Base-by-base conservation (phyloP, 2,888 invertebrate genomes). In the Portevinia maculata region DNA sequence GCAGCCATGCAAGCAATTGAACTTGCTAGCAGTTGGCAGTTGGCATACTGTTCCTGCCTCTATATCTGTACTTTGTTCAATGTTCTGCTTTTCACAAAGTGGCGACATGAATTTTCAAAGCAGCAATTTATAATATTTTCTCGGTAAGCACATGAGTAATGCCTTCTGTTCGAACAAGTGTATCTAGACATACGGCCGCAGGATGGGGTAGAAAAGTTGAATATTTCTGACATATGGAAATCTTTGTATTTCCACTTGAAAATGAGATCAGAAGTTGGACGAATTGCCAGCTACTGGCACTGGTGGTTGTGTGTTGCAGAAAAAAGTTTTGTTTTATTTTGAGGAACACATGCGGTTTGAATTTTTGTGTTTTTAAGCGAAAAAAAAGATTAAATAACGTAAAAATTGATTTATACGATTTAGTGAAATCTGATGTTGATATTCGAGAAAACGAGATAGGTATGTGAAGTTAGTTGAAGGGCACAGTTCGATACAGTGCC, bases 131-230 rank as follows among this genome's bases (percentile, higher is more conserved):
- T 67, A 78, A 83, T 83, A 83, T 83, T 83, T 71, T 78, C 48
- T 65, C 71, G 62, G 50, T 69, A 78, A 71, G 71, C 73, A 83
- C 55, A 78, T 83, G 83, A 83, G 78, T 78, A 78, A 83, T 83
- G 83, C 78, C 71, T 67, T 78, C 78, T 83, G 83, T 83, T 83
- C 78, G 71, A 83, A 83, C 83, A 78, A 83, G 83, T 83, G 78
- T 83, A 73, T 76, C 64, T 70, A 44, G 48, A 41, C 37, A 59
- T 60, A 39, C 59, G 48, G 52, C 55, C 44, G 32, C 28, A 30
- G 34, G 30, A 24, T 15, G 41, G 55, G 50, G 37, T 5, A 37
- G n/a, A 44, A 76, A 65, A 76, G 53, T 83, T 78, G 71, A 32
- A 67, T 62, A 62, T 52, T 78, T 76, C 65, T 73, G 78, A 78